Evolutionary conservation across 1,140 invertebrate genomes (phyloP).

Genomic region (Apolygus lucorum): DNA sequence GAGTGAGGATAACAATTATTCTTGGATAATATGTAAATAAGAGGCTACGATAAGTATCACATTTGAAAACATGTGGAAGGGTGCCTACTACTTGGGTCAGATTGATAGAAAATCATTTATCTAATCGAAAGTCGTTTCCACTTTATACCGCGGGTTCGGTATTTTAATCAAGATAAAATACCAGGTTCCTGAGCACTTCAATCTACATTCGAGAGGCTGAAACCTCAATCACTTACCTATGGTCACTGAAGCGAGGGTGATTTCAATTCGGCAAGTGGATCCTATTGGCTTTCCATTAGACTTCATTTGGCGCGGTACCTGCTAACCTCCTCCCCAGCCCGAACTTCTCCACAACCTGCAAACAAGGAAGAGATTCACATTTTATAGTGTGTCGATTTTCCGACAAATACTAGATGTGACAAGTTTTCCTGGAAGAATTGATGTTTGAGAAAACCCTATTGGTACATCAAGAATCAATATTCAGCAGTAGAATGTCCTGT

Average conservation of each 20-base stretch:
- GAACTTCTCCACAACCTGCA: not conserved
- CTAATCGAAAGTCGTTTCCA: not conserved
- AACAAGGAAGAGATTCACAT: not conserved
- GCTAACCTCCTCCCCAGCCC: not conserved
- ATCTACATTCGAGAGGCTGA: not conserved
- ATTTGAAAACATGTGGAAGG: not conserved
- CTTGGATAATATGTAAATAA: too few relatives aligned
- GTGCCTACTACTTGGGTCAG: not conserved
- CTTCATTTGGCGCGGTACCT: not conserved
- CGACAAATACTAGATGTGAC: not conserved
- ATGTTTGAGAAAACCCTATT: too few relatives aligned
- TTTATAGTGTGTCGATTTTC: not conserved
- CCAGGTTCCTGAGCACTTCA: not conserved
- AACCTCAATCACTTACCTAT: not conserved
- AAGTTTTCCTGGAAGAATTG: too few relatives aligned
- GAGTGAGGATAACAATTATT: too few relatives aligned
- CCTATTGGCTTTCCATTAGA: conserved; percentile 5
- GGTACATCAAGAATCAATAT: too few relatives aligned
- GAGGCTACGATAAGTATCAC: not conserved
- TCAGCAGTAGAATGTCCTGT: too few relatives aligned
- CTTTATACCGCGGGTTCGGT: not conserved
- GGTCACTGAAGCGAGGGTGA: not conserved
- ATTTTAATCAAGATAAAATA: not conserved
- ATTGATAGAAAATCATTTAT: not conserved
- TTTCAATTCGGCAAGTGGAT: conserved; percentile 3